These are phyloP conservation scores for Oscheius sp. DNA, from an alignment of 1,140 invertebrate genomes.

Conservation along the genomic window DNA sequence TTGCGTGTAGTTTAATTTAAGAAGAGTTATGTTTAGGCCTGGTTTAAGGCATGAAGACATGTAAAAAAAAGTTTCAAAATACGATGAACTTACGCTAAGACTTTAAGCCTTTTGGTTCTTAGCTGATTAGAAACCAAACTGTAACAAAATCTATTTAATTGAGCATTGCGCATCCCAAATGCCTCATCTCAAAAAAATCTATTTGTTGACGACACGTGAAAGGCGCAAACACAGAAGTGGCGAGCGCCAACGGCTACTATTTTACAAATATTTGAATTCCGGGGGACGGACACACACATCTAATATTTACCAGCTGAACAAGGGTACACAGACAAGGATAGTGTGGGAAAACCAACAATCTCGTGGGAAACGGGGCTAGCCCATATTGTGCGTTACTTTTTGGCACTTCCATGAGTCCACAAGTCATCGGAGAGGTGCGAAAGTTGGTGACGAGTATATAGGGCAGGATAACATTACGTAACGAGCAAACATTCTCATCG, in stretches of 20 bases:
- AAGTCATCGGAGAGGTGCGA: not conserved
- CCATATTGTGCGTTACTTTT: not conserved
- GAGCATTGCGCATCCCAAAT: too few species aligned
- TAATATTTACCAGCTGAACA: constrained; percentile 21
- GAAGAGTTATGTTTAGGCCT: too few species aligned
- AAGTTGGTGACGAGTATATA: too few species aligned
- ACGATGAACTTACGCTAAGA: too few species aligned
- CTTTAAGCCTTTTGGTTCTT: too few species aligned
- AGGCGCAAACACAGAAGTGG: not conserved
- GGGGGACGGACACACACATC: constrained; percentile 15
- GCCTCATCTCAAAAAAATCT: too few species aligned
- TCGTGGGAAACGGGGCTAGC: not conserved
- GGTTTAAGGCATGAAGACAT: too few species aligned
- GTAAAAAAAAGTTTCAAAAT: too few species aligned
- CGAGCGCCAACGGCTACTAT: constrained; percentile 14
- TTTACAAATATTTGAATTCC: constrained; percentile 28
- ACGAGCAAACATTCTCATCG: not conserved
- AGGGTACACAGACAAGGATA: constrained; percentile 13
- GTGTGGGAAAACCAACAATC: constrained; percentile 11
- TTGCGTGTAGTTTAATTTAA: too few species aligned
- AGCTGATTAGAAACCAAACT: too few species aligned
- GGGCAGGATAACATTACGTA: constrained; percentile 4
- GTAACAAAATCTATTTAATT: too few species aligned
- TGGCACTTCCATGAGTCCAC: not conserved
- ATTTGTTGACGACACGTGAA: not conserved